Evolutionary conservation across 2,113 vertebrate species (phyloP).

Genomic region (Psettodes erumei): DNA sequence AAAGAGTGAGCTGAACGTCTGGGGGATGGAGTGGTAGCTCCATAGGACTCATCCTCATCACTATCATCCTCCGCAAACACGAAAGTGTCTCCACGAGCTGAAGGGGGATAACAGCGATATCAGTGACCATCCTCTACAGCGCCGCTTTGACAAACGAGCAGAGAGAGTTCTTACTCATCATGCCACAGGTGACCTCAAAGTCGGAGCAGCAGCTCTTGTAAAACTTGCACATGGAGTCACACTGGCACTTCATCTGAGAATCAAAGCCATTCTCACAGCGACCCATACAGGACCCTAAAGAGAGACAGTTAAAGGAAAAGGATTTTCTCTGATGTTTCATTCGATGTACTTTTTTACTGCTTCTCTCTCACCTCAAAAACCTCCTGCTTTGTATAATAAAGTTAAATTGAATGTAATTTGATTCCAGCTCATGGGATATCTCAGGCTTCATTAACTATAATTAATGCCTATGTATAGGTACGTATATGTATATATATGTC

Average conservation of each 20-base stretch:
- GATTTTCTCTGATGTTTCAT: neutral
- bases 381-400: conserved; percentile 12
- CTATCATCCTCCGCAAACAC: conserved; percentile 90
- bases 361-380: neutral
- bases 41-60: conserved; percentile 75
- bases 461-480: too few species aligned
- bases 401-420: conserved; percentile 3
- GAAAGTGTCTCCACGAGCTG: conserved; percentile 93
- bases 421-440: conserved; percentile 7
- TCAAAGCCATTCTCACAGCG: conserved; percentile 89
- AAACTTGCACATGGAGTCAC: conserved; percentile 92
- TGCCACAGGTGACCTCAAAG: conserved; percentile 82
- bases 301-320: neutral
- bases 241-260: conserved; percentile 86
- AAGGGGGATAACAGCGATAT: conserved; percentile 3
- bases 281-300: conserved; percentile 88
- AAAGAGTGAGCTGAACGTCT: neutral
- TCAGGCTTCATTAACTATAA: too few species aligned
- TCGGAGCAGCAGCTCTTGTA: conserved; percentile 95
- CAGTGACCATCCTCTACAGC: neutral
- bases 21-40: conserved; percentile 22
- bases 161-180: conserved; percentile 81
- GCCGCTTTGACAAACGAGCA: neutral
- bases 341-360: neutral
- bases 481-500: too few species aligned